Evolutionary conservation across 2,797 vertebrate genomes (phyloP).

Genomic region (Platyrinchus mystaceus): DNA sequence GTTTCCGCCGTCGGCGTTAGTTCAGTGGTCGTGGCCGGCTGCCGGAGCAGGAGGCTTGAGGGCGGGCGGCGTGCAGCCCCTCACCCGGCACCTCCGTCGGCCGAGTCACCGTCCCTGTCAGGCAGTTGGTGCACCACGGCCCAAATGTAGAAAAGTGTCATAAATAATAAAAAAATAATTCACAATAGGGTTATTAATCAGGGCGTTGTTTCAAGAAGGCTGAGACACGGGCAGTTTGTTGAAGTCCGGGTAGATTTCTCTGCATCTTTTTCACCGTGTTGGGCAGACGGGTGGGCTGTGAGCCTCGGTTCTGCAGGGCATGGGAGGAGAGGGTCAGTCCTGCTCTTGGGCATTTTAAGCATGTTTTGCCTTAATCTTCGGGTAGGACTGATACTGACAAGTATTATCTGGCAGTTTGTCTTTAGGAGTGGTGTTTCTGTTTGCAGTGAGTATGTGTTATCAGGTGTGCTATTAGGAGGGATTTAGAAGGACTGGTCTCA

Average conservation of each 20-base stretch:
- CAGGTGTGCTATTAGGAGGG: background rate
- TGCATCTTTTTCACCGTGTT: rapidly evolving
- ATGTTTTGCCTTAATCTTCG: background rate
- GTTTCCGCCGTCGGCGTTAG: background rate
- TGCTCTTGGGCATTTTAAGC: rapidly evolving
- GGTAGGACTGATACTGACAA: rapidly evolving
- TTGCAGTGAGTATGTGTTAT: rapidly evolving
- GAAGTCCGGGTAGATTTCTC: background rate
- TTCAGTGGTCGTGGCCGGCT: background rate
- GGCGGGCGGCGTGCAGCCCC: background rate
- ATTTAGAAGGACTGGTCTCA: background rate
- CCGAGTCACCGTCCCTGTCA: rapidly evolving
- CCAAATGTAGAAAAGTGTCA: rapidly evolving
- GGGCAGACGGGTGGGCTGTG: rapidly evolving
- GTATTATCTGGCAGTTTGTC: rapidly evolving
- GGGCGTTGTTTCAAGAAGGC: background rate
- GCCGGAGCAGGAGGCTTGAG: background rate
- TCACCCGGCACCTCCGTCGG: background rate
- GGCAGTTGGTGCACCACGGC: rapidly evolving
- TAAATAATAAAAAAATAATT: rapidly evolving
- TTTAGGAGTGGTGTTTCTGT: background rate
- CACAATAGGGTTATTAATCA: rapidly evolving
- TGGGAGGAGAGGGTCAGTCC: rapidly evolving
- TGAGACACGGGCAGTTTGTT: background rate
- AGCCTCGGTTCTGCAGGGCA: rapidly evolving